These are phyloP conservation scores for Trichoplusia ni DNA, from an alignment of 1,140 invertebrate species.

Conservation along the genomic window DNA sequence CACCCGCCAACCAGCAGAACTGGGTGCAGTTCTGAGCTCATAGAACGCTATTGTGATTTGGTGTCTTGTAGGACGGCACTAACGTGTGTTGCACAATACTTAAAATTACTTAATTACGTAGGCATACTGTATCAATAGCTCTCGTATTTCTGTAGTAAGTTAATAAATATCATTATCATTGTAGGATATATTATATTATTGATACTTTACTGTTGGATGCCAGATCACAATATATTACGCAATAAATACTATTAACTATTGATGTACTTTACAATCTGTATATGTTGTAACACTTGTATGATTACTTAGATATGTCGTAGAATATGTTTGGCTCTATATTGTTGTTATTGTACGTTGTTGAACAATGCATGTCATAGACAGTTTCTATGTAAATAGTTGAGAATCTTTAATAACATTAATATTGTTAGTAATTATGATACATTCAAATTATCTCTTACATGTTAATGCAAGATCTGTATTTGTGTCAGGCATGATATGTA, in stretches of 20 bases:
- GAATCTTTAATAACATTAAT: conserved; percentile 18
- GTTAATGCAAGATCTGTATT: conserved; percentile 53
- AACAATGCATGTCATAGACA: conserved; percentile 64
- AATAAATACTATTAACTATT: conserved; percentile 44
- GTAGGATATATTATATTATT: conserved; percentile 21
- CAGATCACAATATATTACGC: conserved; percentile 48
- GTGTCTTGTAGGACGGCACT: conserved; percentile 42
- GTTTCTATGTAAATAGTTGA: conserved; percentile 68
- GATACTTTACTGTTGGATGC: conserved; percentile 34
- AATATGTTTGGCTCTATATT: conserved; percentile 58
- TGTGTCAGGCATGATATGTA: conserved; percentile 59
- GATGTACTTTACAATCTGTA: conserved; percentile 52
- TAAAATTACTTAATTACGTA: conserved; percentile 60
- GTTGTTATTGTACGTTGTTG: conserved; percentile 63
- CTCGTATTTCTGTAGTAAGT: conserved; percentile 32
- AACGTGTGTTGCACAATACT: conserved; percentile 67
- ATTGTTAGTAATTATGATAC: conserved; percentile 14
- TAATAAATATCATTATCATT: conserved; percentile 20
- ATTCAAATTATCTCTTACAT: conserved; percentile 2
- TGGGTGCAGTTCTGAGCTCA: conserved; percentile 72
- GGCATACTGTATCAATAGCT: conserved; percentile 38
- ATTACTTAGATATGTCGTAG: conserved; percentile 51
- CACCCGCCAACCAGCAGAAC: conserved; percentile 73
- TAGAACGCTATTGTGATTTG: conserved; percentile 49
- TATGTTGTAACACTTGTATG: conserved; percentile 62